Conservation (phyloP, 2,888 invertebrate species). For the Limnephilus lunatus region DNA sequence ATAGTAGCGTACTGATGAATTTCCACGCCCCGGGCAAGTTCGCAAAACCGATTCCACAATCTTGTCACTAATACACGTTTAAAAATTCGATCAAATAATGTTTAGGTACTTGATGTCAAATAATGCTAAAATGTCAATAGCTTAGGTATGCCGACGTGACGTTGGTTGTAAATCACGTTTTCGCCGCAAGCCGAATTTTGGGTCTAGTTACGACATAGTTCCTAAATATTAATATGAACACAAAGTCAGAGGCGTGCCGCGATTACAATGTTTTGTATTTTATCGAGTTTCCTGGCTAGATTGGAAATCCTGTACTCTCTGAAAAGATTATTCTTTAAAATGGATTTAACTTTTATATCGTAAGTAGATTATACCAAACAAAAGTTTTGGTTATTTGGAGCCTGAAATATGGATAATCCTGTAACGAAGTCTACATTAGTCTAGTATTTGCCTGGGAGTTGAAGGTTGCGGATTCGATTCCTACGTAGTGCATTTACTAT, state of each 20-base stretch:
- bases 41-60: neutral
- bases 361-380: too few relatives aligned
- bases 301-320: neutral
- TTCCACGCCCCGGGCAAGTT: neutral
- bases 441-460: neutral
- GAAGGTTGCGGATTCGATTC: neutral
- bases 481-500: neutral
- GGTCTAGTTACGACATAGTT: neutral
- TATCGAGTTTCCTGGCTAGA: neutral
- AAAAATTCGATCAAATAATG: slow-evolving; percentile 2
- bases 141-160: neutral
- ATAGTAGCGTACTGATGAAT: neutral
- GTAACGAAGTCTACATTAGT: too few relatives aligned
- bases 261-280: neutral
- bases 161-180: neutral
- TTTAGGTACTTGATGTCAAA: neutral
- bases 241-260: neutral
- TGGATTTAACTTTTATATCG: neutral
- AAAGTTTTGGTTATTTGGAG: too few relatives aligned
- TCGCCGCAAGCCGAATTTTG: neutral
- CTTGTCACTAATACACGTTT: neutral
- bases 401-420: too few relatives aligned
- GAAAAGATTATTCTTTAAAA: neutral
- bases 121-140: slow-evolving; percentile 2
- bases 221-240: neutral